Evolutionary conservation across 2,797 vertebrate genomes (phyloP), one percentile per base, ranked within the genome.

Genomic region (Phrynocephalus guinanensis): DNA sequence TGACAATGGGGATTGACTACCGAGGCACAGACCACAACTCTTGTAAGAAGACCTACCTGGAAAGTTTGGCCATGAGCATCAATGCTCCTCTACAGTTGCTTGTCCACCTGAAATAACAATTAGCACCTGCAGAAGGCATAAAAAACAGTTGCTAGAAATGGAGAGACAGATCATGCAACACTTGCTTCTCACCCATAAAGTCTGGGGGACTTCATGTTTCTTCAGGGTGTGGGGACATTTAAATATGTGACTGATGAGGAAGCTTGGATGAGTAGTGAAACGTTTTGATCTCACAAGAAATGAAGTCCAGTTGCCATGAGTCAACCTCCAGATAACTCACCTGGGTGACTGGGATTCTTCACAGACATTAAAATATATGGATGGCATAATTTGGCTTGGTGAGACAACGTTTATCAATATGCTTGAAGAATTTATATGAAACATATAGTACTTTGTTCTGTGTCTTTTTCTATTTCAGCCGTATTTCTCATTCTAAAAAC

Each of bases 1-100:
- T 0, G 0, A 11, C 0, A 0, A 2, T 86, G 44, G 0, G 0
- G 0, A 1, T 2, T 0, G 0, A 11, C 0, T 0, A 18, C 0
- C 83, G 24, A 0, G 50, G 67, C 38, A 48, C 76, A 28, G 48
- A 70, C 1, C 90, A 18, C 1, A 66, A 70, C 9, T 60, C 92
- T 79, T 72, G 1, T 84, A 75, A 63, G 0, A 75, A 6, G 0
- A 93, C 89, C 86, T 86, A 86, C 68, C 30, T 93, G 88, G 95
- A 93, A 84, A 3, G 86, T 26, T 2, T 93, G 89, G 92, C 92
- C 0, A 22, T 30, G 90, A 87, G 89, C 22, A 50, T 95, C 1
- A 0, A 72, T 0, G 88, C 87, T 82, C 91, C 93, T 0, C 85
- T 95, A 0, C 92, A 90, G 30, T 90, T 87, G 0, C 6, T 95